Percentiles rank a stretch among this genome's conserved stretches.
phyloP scores from a whole-genome alignment of 2,888 invertebrate species.

The Ichneumon xanthorius region DNA sequence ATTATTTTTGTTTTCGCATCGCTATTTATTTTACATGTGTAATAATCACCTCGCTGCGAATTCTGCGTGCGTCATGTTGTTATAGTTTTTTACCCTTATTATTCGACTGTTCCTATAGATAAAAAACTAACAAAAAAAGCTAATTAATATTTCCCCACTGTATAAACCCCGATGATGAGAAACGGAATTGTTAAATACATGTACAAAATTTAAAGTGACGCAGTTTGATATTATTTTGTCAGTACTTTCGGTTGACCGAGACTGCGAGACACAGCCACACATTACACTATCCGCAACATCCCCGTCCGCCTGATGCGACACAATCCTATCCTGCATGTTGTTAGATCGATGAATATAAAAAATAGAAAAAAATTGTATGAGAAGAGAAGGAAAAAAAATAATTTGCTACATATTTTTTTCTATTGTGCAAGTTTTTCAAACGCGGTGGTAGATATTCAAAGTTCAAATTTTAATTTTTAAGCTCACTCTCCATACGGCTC shows the following conservation, averaged over 20 bases:
- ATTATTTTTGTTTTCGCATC: conserved; percentile 60
- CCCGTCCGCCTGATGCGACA: background rate
- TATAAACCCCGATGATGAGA: conserved; percentile 64
- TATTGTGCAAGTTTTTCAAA: too few species aligned
- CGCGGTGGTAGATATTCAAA: too few species aligned
- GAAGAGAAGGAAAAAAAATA: too few species aligned
- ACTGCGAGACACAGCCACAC: conserved; percentile 4
- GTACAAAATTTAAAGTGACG: conserved; percentile 68
- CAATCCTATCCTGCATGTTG: conserved; percentile 7
- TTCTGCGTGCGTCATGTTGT: conserved; percentile 62
- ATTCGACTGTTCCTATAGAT: conserved; percentile 53
- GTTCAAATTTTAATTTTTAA: too few species aligned
- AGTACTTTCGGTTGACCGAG: background rate
- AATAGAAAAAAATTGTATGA: background rate
- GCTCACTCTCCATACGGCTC: too few species aligned
- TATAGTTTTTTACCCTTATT: conserved; percentile 56
- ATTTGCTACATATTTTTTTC: too few species aligned
- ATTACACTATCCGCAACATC: background rate
- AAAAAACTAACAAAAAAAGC: conserved; percentile 34
- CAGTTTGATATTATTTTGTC: conserved; percentile 7
- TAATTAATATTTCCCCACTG: conserved; percentile 66
- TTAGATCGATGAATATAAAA: background rate
- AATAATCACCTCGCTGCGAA: conserved; percentile 59
- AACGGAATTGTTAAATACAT: conserved; percentile 72
- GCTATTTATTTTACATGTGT: conserved; percentile 68